Percentiles rank a stretch among this genome's conserved stretches.
Conservation (phyloP, 2,797 vertebrate species). For the Nyctibius grandis region DNA sequence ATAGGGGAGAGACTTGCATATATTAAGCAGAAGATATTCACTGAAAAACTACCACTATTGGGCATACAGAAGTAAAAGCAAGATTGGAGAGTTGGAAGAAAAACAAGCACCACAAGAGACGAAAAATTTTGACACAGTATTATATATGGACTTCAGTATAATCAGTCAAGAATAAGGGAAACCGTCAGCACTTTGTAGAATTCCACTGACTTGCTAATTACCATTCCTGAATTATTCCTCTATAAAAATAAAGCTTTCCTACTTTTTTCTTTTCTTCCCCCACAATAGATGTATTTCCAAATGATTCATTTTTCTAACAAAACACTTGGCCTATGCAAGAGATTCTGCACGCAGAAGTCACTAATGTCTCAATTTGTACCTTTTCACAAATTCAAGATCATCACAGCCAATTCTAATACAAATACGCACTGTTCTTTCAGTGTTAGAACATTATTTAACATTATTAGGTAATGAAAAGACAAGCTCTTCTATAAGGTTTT, state of each 20-base stretch:
- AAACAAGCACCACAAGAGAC: background rate
- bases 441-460: background rate
- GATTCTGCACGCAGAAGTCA: background rate
- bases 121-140: background rate
- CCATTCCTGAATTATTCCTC: background rate
- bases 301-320: background rate
- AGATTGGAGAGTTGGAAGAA: background rate
- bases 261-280: accelerated
- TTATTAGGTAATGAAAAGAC: background rate
- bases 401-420: background rate
- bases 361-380: background rate
- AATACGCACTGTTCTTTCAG: background rate
- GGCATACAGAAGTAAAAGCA: background rate
- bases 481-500: background rate
- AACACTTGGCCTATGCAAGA: background rate
- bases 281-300: accelerated
- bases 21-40: background rate
- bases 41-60: background rate
- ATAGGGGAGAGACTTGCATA: background rate
- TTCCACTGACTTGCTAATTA: background rate
- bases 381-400: background rate
- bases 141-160: background rate
- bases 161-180: background rate
- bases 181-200: background rate
- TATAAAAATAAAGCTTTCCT: background rate